Base-by-base conservation (phyloP, 2,797 vertebrate genomes). In the Microtus californicus region DNA sequence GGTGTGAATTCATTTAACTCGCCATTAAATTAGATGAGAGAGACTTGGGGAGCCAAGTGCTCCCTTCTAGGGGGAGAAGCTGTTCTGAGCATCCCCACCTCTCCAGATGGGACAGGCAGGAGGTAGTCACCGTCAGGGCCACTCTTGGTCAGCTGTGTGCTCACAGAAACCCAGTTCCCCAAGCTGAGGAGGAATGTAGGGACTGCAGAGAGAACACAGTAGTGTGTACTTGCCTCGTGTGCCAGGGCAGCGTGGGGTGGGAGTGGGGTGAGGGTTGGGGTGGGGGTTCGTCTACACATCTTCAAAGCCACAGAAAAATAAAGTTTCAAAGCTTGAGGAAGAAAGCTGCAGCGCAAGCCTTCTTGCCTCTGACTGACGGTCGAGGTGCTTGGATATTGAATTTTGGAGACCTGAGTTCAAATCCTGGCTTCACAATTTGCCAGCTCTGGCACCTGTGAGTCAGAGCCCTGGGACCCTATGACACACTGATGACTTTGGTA, bases 401-500 rank as follows among this genome's bases (percentile, higher is more conserved):
- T 56, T 91, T 94, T 8, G 77, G 43, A 92, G 45, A 48, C 29
- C 14, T 45, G 90, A 31, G 48, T 56, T 93, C 61, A 81, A 27
- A 73, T 9, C 37, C 21, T n/a, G 12, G 13, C 48, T 19, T 63
- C 0, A 1, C n/a, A 14, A 14, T 29, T n/a, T 89, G 2, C 63
- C 63, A 34, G 77, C 89, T 82, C 21, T 31, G n/a, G 4, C 71
- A 25, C 40, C 74, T 43, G 0, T 27, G 34, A 23, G 6, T 10
- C 43, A 65, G 1, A 37, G 9, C 69, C 11, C 45, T 13, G 40
- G 61, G 45, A 23, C 31, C 14, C 71, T 54, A 19, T 40, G 45
- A 25, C 10, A 59, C 2, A 25, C 54, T 37, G 88, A 51, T 61
- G 56, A 21, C 43, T 11, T 6, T 4, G 51, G 0, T 43, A 6